A percentile compares a stretch with the other conserved stretches of the same genome.
These are phyloP conservation scores for Heteropelma amictum DNA, from an alignment of 2,888 invertebrate species.

Conservation along the genomic window DNA sequence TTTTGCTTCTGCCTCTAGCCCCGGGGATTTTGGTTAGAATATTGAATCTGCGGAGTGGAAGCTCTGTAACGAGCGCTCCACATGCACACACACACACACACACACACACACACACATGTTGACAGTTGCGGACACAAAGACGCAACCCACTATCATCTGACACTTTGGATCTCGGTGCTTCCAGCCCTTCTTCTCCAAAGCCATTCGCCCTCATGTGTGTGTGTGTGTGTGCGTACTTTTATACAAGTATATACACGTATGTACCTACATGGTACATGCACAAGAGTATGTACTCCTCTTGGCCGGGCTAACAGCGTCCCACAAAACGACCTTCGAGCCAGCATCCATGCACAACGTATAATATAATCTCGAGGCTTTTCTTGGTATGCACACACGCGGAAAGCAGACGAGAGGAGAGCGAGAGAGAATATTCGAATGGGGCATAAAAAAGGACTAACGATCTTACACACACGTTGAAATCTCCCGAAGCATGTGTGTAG, in stretches of 20 bases:
- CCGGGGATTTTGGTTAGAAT: conserved; percentile 78
- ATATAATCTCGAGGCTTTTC: conserved; percentile 51
- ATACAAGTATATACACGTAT: conserved; percentile 15
- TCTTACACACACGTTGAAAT: conserved; percentile 4
- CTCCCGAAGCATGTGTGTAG: conserved; percentile 20
- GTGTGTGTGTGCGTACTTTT: conserved; percentile 13
- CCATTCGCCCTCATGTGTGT: conserved; percentile 27
- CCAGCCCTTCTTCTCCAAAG: conserved; percentile 3
- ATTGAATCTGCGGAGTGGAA: conserved; percentile 76
- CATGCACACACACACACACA: conserved; percentile 62
- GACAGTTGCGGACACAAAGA: conserved; percentile 31
- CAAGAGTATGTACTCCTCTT: conserved; percentile 35
- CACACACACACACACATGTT: conserved; percentile 62
- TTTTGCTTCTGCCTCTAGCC: conserved; percentile 74
- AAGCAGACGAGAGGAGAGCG: conserved; percentile 5
- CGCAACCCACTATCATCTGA: conserved; percentile 13
- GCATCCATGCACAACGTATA: conserved; percentile 54
- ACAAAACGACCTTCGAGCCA: conserved; percentile 51
- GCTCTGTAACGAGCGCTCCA: conserved; percentile 75
- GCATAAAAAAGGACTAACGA: conserved; percentile 48
- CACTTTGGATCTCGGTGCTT: not conserved
- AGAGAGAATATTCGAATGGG: not conserved
- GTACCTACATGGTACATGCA: conserved; percentile 32
- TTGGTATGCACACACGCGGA: conserved; percentile 32
- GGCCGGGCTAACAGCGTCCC: conserved; percentile 54